These are phyloP conservation scores for Ptilodon capucinus DNA, from an alignment of 2,888 invertebrate genomes.

Conservation along the genomic window DNA sequence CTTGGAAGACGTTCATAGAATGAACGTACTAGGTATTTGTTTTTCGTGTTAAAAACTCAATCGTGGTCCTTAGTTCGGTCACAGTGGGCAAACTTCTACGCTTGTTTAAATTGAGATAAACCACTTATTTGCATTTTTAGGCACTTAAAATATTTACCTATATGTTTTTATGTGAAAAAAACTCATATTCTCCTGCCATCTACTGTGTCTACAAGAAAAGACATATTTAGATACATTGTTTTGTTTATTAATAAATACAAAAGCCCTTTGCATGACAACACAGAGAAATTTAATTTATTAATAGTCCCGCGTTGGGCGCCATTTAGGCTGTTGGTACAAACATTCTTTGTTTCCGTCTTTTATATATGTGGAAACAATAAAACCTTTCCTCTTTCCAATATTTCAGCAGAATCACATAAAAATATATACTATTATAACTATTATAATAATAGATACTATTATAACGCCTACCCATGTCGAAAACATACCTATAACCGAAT, in stretches of 20 bases:
- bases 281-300: not conserved
- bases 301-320: slow-evolving; percentile 19
- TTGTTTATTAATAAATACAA: not conserved
- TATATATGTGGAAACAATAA: not conserved
- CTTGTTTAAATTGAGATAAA: too few species aligned
- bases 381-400: not conserved
- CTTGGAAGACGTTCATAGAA: too few species aligned
- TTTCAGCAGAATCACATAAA: not conserved
- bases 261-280: not conserved
- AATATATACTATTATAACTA: not conserved
- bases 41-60: too few species aligned
- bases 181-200: too few species aligned
- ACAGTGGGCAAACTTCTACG: too few species aligned
- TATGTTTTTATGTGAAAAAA: too few species aligned
- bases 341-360: not conserved
- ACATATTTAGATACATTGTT: not conserved
- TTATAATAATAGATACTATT: not conserved
- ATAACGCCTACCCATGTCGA: not conserved
- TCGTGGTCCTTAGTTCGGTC: too few species aligned
- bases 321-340: slow-evolving; percentile 14
- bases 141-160: too few species aligned
- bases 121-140: too few species aligned
- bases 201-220: too few species aligned
- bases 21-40: too few species aligned
- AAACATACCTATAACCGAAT: not conserved